phyloP scores from a whole-genome alignment of 2,888 invertebrate genomes.

The Lydus trimaculatus region DNA sequence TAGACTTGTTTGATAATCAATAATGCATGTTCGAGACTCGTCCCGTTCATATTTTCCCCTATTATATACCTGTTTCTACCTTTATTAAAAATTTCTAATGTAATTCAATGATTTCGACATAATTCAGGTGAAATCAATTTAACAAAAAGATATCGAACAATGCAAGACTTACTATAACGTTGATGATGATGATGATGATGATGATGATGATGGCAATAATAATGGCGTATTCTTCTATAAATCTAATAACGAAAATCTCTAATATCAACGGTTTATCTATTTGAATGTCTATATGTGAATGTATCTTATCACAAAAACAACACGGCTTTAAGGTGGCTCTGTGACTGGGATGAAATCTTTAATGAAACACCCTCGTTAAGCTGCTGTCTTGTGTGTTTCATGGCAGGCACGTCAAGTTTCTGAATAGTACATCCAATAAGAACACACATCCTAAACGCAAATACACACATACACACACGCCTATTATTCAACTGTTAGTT shows the following conservation, averaged over 20 bases:
- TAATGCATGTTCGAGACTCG: not conserved
- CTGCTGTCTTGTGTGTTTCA: conserved; percentile 1
- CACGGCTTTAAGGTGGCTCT: conserved; percentile 3
- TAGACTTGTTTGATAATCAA: not conserved
- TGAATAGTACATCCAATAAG: conserved; percentile 2
- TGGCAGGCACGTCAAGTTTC: conserved; percentile 8
- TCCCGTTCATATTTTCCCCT: not conserved
- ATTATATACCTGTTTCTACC: not conserved
- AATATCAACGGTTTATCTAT: not conserved
- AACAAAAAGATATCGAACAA: not conserved
- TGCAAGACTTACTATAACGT: too few species aligned
- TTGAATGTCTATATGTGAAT: not conserved
- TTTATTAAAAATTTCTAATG: not conserved
- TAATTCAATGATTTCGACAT: not conserved
- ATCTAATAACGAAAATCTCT: not conserved
- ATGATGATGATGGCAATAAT: not conserved
- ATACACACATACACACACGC: not conserved
- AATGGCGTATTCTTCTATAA: not conserved
- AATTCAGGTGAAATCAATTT: not conserved
- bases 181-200: too few species aligned
- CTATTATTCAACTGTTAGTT: not conserved
- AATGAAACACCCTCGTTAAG: conserved; percentile 15
- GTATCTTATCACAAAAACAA: not conserved
- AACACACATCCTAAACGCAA: not conserved
- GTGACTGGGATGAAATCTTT: conserved; percentile 7